Base-by-base conservation (phyloP, 1,140 invertebrate genomes). In the Lysiphlebus fabarum region DNA sequence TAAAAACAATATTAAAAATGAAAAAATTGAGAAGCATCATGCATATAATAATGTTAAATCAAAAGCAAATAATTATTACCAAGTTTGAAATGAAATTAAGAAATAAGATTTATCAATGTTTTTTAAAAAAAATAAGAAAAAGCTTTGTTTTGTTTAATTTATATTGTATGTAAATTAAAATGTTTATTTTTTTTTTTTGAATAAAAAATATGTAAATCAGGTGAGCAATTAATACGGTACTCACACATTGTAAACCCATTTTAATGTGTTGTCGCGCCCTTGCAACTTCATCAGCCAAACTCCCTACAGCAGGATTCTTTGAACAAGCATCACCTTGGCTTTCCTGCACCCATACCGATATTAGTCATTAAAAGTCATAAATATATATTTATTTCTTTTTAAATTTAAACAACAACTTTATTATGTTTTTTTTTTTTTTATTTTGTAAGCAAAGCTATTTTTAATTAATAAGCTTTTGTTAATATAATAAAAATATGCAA, bases 181-280 rank as follows among this genome's bases (percentile, higher is more conserved):
- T n/a, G n/a, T n/a, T n/a, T n/a, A n/a, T n/a, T n/a, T 56, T 48
- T 7, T 11, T 41, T 48, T 48, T 36, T 17, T n/a, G 7, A n/a
- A 37, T 62, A 41, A 50, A 56, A 59, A 60, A 62, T 37, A 36
- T n/a, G n/a, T n/a, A 61, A 63, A 60, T 50, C 17, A 49, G 37
- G 62, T 66, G 60, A 65, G 59, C 58, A 64, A 69, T 60, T 65
- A 69, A 62, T 65, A 61, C 67, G 71, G 70, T 79, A 82, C 81
- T 82, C 75, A 82, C 82, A 81, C 77, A 81, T 73, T 82, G 76
- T 70, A 83, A 78, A 70, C 81, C 82, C 61, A 79, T 73, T 81
- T 81, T 81, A 74, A 83, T 81, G 70, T 83, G 79, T 69, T 82
- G 78, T 53, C 78, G 79, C 68, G 80, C 81, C 75, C 80, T 82